A percentile compares a stretch with the other conserved stretches of the same genome.
Conservation (phyloP, 2,888 invertebrate genomes). For the Caenorhabditis sp. region DNA sequence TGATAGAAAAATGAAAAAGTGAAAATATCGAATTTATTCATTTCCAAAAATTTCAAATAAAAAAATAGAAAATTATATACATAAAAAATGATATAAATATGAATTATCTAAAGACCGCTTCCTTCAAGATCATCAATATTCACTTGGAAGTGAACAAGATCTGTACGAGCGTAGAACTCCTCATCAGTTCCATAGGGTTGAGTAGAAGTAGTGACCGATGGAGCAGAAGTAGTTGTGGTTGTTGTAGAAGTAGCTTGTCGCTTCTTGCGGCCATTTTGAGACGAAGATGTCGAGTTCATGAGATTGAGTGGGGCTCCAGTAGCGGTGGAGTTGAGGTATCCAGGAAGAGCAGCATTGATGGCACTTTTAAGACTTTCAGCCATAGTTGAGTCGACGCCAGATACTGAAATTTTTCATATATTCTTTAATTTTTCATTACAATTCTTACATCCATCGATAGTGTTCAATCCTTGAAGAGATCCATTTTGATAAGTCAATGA, state of each 20-base stretch:
- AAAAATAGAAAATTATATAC: neutral
- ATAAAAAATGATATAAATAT: neutral
- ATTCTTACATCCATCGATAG: conserved; percentile 25
- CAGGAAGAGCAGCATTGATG: conserved; percentile 27
- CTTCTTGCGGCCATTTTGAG: neutral
- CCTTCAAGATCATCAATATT: conserved; percentile 30
- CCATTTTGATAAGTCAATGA: conserved; percentile 20
- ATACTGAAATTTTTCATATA: conserved; percentile 12
- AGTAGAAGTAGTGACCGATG: conserved; percentile 11
- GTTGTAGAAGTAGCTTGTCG: neutral
- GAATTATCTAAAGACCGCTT: neutral
- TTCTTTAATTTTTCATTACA: neutral
- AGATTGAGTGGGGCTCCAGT: conserved; percentile 2
- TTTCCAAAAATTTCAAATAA: neutral
- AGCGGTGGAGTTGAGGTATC: neutral
- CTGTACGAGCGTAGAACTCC: conserved; percentile 39
- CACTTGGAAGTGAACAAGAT: conserved; percentile 40
- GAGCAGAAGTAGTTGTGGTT: neutral
- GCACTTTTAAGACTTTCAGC: conserved; percentile 28
- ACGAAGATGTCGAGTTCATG: neutral
- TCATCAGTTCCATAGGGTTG: conserved; percentile 45
- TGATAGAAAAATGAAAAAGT: too few relatives aligned
- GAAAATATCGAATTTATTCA: neutral
- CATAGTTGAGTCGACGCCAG: conserved; percentile 32
- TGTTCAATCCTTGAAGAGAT: conserved; percentile 14